Base-by-base conservation (phyloP, 2,888 invertebrate genomes). In the Pelosia muscerda region DNA sequence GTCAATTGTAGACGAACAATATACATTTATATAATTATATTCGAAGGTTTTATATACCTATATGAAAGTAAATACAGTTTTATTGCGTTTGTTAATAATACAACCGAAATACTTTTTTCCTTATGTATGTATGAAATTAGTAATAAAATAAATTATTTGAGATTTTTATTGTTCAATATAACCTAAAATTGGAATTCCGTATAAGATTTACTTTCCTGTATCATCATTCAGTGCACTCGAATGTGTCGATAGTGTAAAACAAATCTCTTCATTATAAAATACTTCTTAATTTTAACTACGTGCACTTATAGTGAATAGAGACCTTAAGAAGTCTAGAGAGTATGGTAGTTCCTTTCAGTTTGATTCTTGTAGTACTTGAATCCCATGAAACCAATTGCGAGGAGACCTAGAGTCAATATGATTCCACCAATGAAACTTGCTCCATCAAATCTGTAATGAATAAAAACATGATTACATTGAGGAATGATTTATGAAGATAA, bases 281-380 rank as follows among this genome's bases (percentile, higher is more conserved):
- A 77, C 80, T 79, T 74, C 63, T 74, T 78, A 81, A 69, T 72
- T 66, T 63, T 80, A 73, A 70, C 74, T 82, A 82, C 83, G 92
- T 93, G 94, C 93, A 92, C 92, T 90, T 90, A 90, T 73, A 81
- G 78, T 83, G 73, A 81, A 69, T 75, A 76, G 76, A 82, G 77
- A 79, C 82, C 77, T 73, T 77, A 75, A 66, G 69, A 34, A 65
- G 70, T 92, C 97, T 97, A 98, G 89, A 98, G 96, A 72, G 98
- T 98, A 86, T 98, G 98, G 91, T 98, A 98, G 92, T 98, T 98
- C 80, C 97, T 96, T 89, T 97, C 98, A 69, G 97, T 97, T 85
- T 97, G 96, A 73, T 97, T 97, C 90, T 97, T 97, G 95, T 98
- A 98, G 91, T 98, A 98, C 88, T 98, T 98, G 95, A 97, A 97